phyloP scores from a whole-genome alignment of 1,140 invertebrate species.

The Adoxophyes honmai region DNA sequence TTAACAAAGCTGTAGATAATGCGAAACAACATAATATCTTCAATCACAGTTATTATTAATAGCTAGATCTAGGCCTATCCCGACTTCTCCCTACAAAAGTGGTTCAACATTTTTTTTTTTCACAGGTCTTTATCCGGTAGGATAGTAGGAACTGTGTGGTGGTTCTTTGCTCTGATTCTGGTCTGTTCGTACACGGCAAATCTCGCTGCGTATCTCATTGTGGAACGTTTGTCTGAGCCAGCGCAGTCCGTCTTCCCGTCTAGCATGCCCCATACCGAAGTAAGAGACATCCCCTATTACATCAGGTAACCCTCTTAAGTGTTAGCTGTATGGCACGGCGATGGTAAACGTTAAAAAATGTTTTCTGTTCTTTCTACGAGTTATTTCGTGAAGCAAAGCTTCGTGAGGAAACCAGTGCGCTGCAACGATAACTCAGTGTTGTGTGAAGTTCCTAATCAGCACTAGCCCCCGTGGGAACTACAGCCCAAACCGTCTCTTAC shows the following conservation, averaged over 20 bases:
- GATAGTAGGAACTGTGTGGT: constrained; percentile 98
- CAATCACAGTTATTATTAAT: too few relatives aligned
- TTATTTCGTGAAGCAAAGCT: too few relatives aligned
- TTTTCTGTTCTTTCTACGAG: too few relatives aligned
- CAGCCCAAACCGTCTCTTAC: too few relatives aligned
- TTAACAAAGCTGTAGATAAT: too few relatives aligned
- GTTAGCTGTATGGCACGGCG: constrained; percentile 28
- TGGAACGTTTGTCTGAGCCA: constrained; percentile 95
- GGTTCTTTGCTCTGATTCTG: constrained; percentile 99
- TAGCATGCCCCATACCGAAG: constrained; percentile 92
- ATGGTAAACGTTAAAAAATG: constrained; percentile 25
- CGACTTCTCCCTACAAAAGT: too few relatives aligned
- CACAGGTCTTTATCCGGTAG: constrained; percentile 92
- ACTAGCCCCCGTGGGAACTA: too few relatives aligned
- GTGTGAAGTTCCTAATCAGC: too few relatives aligned
- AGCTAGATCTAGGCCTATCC: too few relatives aligned
- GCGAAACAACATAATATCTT: too few relatives aligned
- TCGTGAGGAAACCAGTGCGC: too few relatives aligned
- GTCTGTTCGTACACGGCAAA: constrained; percentile 99
- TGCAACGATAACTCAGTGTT: too few relatives aligned
- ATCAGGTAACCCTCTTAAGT: constrained; percentile 53
- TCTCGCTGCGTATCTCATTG: constrained; percentile 96
- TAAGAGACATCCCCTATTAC: constrained; percentile 82
- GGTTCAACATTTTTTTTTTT: constrained; percentile 14
- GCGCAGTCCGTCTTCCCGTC: constrained; percentile 94